phyloP scores from a whole-genome alignment of 2,888 invertebrate species.

The Galeopsomyia nigrocyanea region DNA sequence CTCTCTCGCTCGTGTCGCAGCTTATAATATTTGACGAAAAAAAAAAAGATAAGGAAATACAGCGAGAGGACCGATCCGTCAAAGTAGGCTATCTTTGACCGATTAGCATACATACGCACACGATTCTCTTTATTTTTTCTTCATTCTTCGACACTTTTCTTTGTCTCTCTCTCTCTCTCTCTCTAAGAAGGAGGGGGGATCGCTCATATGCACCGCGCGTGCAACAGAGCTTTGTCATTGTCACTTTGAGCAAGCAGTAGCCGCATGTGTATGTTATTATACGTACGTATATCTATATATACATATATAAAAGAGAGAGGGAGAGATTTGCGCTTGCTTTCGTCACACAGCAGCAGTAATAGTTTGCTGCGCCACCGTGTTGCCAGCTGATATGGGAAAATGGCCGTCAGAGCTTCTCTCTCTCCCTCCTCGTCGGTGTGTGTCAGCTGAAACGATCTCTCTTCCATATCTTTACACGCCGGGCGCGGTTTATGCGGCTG shows the following conservation, averaged over 20 bases:
- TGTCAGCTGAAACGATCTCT: too few relatives aligned
- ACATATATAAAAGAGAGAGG: neutral
- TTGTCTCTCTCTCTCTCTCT: constrained; percentile 2
- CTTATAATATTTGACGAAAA: constrained; percentile 6
- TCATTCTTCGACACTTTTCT: too few relatives aligned
- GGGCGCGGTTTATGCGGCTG: too few relatives aligned
- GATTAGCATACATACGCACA: neutral
- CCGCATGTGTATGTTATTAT: too few relatives aligned
- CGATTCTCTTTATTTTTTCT: neutral
- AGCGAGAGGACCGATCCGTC: neutral
- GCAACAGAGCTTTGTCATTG: constrained; percentile 2
- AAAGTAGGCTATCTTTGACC: neutral
- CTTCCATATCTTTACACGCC: too few relatives aligned
- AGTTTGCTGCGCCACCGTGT: neutral
- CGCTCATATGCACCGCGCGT: neutral
- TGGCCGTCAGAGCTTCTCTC: too few relatives aligned
- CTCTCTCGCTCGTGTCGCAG: constrained; percentile 30
- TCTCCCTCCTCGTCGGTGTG: too few relatives aligned
- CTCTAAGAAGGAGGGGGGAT: neutral
- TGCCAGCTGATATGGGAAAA: neutral
- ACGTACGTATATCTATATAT: too few relatives aligned
- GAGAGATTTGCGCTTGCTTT: neutral
- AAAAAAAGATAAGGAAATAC: constrained; percentile 3
- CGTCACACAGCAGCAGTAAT: neutral
- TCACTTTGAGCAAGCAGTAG: too few relatives aligned